Evolutionary conservation across 2,113 vertebrate species (phyloP).

Genomic region (Sprattus sprattus): DNA sequence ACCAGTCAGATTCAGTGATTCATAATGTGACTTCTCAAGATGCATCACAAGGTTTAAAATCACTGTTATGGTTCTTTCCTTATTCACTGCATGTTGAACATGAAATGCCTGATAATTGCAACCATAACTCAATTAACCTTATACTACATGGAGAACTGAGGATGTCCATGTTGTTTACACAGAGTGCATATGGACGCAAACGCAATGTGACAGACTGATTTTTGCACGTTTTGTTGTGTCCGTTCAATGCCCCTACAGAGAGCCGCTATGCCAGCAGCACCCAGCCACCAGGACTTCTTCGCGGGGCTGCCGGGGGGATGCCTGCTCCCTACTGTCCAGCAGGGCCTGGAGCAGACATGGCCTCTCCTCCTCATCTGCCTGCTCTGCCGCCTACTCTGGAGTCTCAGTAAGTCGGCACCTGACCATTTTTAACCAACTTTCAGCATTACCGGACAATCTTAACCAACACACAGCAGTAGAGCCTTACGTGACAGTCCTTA

Average conservation of each 20-base stretch:
- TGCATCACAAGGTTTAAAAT: not conserved
- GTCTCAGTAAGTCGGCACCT: conserved; percentile 82
- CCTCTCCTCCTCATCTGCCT: conserved; percentile 82
- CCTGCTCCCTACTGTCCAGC: conserved; percentile 76
- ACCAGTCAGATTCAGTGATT: not conserved
- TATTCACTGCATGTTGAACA: not conserved
- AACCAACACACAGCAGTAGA: too few species aligned
- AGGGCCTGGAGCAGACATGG: conserved; percentile 83
- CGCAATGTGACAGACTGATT: conserved; percentile 55
- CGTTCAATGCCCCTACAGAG: not conserved
- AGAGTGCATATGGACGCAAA: too few species aligned
- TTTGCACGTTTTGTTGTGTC: conserved; percentile 68
- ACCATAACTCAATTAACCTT: not conserved
- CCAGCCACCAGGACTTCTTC: conserved; percentile 73
- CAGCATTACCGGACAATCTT: not conserved
- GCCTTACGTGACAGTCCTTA: too few species aligned
- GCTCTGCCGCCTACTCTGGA: conserved; percentile 76
- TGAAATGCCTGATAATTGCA: not conserved
- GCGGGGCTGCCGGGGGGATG: conserved; percentile 81
- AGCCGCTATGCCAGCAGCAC: not conserved
- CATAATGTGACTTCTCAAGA: not conserved
- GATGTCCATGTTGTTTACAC: too few species aligned
- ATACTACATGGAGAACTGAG: too few species aligned
- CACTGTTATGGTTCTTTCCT: not conserved
- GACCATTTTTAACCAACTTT: too few species aligned